Evolutionary conservation across 1,140 invertebrate genomes (phyloP).

Genomic region (Drosophila azteca): DNA sequence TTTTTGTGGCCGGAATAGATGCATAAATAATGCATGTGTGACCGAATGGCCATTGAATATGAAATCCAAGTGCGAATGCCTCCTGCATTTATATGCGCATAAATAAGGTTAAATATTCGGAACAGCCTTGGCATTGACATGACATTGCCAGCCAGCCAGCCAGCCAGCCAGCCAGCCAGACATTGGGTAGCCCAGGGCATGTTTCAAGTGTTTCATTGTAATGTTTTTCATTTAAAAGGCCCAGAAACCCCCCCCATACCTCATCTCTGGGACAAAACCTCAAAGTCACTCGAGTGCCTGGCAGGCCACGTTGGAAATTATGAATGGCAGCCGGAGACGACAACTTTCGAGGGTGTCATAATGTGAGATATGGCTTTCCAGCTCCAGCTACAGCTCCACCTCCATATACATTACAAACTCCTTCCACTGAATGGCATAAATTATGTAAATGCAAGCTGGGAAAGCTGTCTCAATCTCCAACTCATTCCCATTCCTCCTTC

Average conservation of each 20-base stretch:
- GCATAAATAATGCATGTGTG: constrained; percentile 64
- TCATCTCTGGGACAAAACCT: constrained; percentile 37
- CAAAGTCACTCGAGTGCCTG: constrained; percentile 59
- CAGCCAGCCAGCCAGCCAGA: constrained; percentile 19
- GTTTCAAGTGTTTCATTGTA: constrained; percentile 37
- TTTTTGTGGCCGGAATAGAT: constrained; percentile 59
- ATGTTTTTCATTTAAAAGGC: constrained; percentile 56
- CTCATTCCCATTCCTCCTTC: neutral
- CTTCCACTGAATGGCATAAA: constrained; percentile 49
- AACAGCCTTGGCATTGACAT: constrained; percentile 12
- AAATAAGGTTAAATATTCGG: constrained; percentile 53
- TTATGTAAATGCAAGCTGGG: constrained; percentile 68
- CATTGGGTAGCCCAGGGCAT: neutral
- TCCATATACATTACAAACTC: constrained; percentile 10
- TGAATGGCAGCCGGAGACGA: constrained; percentile 50
- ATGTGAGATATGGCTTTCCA: constrained; percentile 68
- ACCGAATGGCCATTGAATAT: constrained; percentile 62
- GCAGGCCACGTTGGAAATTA: constrained; percentile 60
- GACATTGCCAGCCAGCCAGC: constrained; percentile 21
- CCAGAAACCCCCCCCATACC: neutral
- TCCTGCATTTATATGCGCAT: constrained; percentile 66
- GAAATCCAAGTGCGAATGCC: constrained; percentile 25
- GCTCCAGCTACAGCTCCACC: neutral
- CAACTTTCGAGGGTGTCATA: constrained; percentile 64
- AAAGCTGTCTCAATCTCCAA: constrained; percentile 17